phyloP scores from a whole-genome alignment of 2,797 vertebrate species.

The Potorous gilbertii region DNA sequence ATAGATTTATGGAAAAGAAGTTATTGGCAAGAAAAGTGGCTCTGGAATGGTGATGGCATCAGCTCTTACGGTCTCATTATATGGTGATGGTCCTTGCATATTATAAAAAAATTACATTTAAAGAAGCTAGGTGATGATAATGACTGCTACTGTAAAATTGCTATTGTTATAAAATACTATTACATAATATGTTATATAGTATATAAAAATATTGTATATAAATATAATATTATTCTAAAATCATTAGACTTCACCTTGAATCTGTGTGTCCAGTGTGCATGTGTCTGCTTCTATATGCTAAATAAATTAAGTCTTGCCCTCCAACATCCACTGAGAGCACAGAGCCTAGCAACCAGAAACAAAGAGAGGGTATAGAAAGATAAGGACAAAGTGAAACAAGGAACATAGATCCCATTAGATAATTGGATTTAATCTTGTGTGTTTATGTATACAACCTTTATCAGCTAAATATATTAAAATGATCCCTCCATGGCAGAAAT shows the following conservation, averaged over 20 bases:
- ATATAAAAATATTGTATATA: no score
- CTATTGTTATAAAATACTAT: no score
- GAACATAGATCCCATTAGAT: not conserved
- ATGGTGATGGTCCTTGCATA: not conserved
- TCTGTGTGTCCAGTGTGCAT: not conserved
- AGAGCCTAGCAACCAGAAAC: not conserved
- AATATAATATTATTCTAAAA: not conserved
- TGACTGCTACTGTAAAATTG: not conserved
- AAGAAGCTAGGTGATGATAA: not conserved
- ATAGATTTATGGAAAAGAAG: not conserved
- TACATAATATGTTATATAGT: no score
- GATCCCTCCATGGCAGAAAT: not conserved
- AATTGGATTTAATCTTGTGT: not conserved
- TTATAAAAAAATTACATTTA: not conserved
- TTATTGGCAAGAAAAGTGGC: not conserved
- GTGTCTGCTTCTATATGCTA: not conserved
- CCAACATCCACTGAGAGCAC: not conserved
- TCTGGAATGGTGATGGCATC: not conserved
- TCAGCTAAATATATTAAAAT: not conserved
- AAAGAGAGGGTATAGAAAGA: not conserved
- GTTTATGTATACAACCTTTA: not conserved
- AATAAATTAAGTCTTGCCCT: not conserved
- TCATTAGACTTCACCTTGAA: not conserved
- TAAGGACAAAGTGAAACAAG: not conserved
- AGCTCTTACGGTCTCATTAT: not conserved